Evolutionary conservation across 2,113 vertebrate species (phyloP).

Genomic region (Nothocercus julius): DNA sequence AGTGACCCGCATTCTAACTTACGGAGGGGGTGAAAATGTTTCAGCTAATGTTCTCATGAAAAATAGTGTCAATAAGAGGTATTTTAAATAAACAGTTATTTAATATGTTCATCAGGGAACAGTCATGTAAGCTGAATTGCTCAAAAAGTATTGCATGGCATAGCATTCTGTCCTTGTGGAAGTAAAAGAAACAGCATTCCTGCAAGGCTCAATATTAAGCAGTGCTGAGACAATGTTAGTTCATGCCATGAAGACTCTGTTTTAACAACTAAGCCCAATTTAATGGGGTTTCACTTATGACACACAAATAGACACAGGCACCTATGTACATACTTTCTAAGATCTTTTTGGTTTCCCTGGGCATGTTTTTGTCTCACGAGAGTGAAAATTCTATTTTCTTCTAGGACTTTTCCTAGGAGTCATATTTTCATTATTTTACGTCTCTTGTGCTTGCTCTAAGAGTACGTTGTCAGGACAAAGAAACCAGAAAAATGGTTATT

Average conservation of each 20-base stretch:
- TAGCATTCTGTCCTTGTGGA: not conserved
- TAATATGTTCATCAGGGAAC: not conserved
- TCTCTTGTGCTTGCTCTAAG: not conserved
- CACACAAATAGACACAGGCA: not conserved
- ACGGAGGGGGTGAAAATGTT: not conserved
- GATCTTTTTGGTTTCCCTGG: not conserved
- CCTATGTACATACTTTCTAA: not conserved
- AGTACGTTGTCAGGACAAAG: not conserved
- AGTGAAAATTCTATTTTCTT: not conserved
- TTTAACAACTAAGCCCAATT: not conserved
- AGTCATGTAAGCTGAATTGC: not conserved
- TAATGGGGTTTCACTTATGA: not conserved
- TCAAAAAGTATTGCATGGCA: not conserved
- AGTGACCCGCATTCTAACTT: not conserved
- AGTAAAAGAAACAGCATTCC: not conserved
- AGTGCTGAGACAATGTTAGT: not conserved
- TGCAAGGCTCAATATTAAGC: not conserved
- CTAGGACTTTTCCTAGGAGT: not conserved
- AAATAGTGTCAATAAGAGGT: not conserved
- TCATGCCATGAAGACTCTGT: not conserved
- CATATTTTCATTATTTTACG: not conserved
- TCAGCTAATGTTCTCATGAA: not conserved
- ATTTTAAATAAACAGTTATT: not conserved
- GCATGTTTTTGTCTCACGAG: fast-evolving
- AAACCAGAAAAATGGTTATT: not conserved